These are phyloP conservation scores for Diplodus sargus DNA, from an alignment of 2,797 vertebrate genomes.

Conservation along the genomic window DNA sequence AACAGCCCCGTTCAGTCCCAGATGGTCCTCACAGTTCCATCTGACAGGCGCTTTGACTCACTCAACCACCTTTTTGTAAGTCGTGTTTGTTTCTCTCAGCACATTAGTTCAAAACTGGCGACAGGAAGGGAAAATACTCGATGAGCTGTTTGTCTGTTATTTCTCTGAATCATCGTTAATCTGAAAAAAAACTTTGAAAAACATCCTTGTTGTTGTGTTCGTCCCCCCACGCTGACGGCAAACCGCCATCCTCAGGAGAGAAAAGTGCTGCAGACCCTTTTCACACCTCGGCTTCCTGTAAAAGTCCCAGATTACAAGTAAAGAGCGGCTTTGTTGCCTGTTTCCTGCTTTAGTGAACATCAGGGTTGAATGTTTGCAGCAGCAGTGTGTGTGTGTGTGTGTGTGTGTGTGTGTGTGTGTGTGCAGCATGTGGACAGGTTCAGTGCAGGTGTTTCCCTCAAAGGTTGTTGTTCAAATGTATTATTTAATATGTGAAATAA, in stretches of 20 bases:
- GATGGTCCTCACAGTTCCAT: conserved; percentile 46
- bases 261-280: conserved; percentile 6
- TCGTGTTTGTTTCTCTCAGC: conserved; percentile 19
- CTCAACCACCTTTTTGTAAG: conserved; percentile 4
- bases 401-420: background rate
- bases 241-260: no score
- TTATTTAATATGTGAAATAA: background rate
- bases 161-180: background rate
- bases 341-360: background rate
- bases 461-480: background rate
- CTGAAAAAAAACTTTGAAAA: background rate
- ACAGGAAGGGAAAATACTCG: conserved; percentile 9
- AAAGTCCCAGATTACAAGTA: conserved; percentile 4
- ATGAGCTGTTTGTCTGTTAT: conserved; percentile 1
- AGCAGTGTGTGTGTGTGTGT: background rate
- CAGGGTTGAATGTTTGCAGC: conserved; percentile 6
- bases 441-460: background rate
- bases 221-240: background rate
- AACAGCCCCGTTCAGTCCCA: conserved; percentile 17
- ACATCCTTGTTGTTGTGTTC: background rate
- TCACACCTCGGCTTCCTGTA: conserved; percentile 26
- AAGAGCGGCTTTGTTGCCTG: background rate
- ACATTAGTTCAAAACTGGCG: conserved; percentile 9
- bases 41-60: conserved; percentile 15
- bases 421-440: background rate